These are phyloP conservation scores for Bothrops jararaca DNA, from an alignment of 2,113 vertebrate species.

Conservation along the genomic window DNA sequence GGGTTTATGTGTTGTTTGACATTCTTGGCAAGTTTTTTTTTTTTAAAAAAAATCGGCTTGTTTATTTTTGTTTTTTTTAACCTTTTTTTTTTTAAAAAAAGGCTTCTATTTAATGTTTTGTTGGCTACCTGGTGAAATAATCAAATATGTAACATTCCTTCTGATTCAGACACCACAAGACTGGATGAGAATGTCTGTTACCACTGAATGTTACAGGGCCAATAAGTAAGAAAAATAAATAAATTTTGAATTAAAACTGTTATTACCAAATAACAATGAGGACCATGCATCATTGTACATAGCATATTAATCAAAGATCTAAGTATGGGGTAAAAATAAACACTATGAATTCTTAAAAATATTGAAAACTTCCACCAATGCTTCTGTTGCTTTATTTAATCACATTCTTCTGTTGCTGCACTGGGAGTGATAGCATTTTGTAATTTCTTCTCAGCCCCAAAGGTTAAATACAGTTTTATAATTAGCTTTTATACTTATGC, in stretches of 20 bases:
- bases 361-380: conserved; percentile 67
- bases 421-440: conserved; percentile 75
- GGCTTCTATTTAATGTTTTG: background rate
- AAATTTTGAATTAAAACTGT: conserved; percentile 50
- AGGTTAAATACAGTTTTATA: conserved; percentile 81
- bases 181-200: conserved; percentile 36
- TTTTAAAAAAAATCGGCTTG: background rate
- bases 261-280: conserved; percentile 51
- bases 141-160: background rate
- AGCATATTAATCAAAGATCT: conserved; percentile 58
- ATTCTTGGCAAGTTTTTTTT: background rate
- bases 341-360: conserved; percentile 68
- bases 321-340: conserved; percentile 25
- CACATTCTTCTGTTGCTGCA: conserved; percentile 74
- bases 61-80: background rate
- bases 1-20: background rate
- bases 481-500: conserved; percentile 79
- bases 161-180: accelerated
- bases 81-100: background rate
- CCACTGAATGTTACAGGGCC: background rate
- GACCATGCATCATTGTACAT: conserved; percentile 53
- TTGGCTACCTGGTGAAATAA: conserved; percentile 7
- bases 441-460: conserved; percentile 73
- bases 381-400: conserved; percentile 77
- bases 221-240: background rate